Evolutionary conservation across 92 coral and sea anemone species (phyloP).

Genomic region (Zoanthus sansibaricus): DNA sequence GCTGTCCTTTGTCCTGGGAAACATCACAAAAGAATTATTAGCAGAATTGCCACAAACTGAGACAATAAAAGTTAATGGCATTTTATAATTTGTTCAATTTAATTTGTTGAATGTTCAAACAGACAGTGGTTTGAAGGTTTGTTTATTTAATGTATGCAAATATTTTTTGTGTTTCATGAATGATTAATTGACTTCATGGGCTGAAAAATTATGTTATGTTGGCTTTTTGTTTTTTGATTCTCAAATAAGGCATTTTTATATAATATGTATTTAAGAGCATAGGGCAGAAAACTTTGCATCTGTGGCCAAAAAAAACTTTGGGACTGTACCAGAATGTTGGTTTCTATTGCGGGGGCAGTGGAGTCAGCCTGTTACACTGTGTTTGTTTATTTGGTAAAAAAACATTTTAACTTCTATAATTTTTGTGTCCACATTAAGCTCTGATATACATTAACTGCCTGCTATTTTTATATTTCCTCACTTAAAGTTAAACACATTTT

Average conservation of each 20-base stretch:
- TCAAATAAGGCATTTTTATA: no score
- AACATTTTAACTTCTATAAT: not conserved
- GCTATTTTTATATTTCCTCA: no score
- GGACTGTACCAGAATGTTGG: not conserved
- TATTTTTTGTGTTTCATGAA: slow-evolving; percentile 16
- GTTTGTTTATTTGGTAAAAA: slow-evolving; percentile 35
- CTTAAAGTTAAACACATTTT: no score
- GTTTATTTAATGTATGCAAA: slow-evolving; percentile 30
- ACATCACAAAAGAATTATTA: not conserved
- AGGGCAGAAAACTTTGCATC: not conserved
- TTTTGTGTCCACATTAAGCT: not conserved
- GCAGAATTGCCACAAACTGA: not conserved
- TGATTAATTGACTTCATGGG: slow-evolving; percentile 26
- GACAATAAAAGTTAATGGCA: not conserved
- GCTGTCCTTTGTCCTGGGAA: not conserved
- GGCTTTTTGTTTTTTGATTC: not conserved
- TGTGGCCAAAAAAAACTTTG: not conserved
- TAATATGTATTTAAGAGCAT: not conserved
- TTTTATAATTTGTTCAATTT: not conserved
- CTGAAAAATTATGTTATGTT: slow-evolving; percentile 17
- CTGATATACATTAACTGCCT: no score
- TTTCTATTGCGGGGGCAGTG: slow-evolving; percentile 11
- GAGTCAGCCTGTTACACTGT: slow-evolving; percentile 25
- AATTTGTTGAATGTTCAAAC: not conserved
- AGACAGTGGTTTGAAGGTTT: slow-evolving; percentile 22